Percentiles rank a stretch among this genome's conserved stretches.
Conservation (phyloP, 2,797 vertebrate genomes). For the Spheniscus humboldti region DNA sequence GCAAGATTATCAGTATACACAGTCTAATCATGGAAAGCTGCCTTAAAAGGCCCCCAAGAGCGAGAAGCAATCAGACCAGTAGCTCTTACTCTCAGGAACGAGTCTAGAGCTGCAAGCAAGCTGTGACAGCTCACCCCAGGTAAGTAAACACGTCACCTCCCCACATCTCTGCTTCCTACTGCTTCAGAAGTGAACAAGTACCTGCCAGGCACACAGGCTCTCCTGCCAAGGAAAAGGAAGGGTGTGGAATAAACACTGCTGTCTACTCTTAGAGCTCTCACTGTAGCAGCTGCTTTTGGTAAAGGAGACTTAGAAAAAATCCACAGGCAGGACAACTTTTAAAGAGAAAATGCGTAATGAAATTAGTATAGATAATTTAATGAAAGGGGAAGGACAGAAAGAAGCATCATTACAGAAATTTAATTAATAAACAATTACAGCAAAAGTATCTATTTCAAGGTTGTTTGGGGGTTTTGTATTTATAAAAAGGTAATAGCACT, state of each 20-base stretch:
- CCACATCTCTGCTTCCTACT: background rate
- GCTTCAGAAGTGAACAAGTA: background rate
- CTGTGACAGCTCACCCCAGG: background rate
- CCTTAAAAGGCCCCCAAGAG: background rate
- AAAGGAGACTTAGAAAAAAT: background rate
- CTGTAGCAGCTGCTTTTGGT: background rate
- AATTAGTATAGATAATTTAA: slow-evolving; percentile 15
- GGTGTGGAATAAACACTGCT: background rate
- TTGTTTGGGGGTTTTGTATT: background rate
- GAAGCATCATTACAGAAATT: background rate
- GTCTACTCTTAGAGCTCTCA: background rate
- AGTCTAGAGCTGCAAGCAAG: background rate
- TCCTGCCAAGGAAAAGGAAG: background rate
- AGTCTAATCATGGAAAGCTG: background rate
- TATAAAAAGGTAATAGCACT: background rate
- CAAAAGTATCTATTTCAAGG: background rate
- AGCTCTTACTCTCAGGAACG: background rate
- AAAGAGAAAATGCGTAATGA: background rate
- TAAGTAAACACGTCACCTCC: background rate
- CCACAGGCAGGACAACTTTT: background rate
- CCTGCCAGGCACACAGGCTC: background rate
- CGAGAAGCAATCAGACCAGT: background rate
- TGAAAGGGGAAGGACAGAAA: background rate
- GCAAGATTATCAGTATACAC: background rate
- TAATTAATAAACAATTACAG: slow-evolving; percentile 20